These are phyloP conservation scores for Geodia barretti DNA, from an alignment of 37 sponge, comb jelly and placozoan genomes.

Conservation along the genomic window DNA sequence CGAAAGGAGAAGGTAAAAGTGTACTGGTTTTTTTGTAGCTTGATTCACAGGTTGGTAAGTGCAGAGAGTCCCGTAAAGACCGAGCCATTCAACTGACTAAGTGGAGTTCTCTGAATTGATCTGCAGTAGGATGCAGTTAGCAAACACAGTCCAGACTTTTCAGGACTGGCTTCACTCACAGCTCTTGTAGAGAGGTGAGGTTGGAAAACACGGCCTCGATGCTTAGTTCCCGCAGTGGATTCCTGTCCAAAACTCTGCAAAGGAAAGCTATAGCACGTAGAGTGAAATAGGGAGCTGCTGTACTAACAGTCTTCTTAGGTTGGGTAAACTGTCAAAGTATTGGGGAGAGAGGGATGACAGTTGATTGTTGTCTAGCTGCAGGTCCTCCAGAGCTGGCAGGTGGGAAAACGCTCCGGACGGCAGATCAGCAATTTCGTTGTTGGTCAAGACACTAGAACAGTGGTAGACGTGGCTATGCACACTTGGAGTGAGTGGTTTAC, in stretches of 20 bases:
- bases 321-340: not conserved
- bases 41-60: constrained; percentile 29
- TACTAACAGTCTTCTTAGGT: not conserved
- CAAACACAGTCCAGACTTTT: not conserved
- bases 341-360: not conserved
- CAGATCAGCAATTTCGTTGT: not conserved
- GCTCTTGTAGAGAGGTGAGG: not conserved
- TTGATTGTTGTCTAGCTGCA: not conserved
- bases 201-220: not conserved
- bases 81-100: constrained; percentile 11
- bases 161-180: not conserved
- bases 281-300: too few species aligned
- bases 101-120: constrained; percentile 32
- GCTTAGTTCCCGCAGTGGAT: not conserved
- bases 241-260: not conserved
- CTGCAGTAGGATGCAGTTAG: constrained; percentile 4
- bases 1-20: not conserved
- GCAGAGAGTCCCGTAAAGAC: constrained; percentile 22
- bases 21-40: not conserved
- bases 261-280: not conserved
- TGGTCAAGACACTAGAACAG: not conserved
- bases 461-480: not conserved
- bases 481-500: not conserved
- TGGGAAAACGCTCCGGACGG: not conserved
- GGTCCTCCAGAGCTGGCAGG: not conserved